These are phyloP conservation scores for Lepidothrix coronata DNA, from an alignment of 2,113 vertebrate species.

Conservation along the genomic window DNA sequence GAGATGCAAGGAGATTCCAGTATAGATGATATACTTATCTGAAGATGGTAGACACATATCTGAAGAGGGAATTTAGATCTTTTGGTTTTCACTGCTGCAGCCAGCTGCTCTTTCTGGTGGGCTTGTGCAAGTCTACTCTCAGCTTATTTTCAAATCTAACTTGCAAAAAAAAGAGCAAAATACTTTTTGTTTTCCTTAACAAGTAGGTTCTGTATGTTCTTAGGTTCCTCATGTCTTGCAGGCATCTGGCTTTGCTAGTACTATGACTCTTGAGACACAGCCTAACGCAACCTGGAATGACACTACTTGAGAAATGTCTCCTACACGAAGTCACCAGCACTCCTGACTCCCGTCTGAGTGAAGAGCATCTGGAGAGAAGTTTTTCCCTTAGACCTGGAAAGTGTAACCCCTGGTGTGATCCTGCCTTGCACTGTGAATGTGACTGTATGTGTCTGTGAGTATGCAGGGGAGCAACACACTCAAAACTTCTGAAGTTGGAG, in stretches of 20 bases:
- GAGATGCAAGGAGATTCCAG: not conserved
- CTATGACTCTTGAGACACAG: not conserved
- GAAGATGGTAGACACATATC: not conserved
- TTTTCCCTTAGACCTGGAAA: not conserved
- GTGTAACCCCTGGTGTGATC: not conserved
- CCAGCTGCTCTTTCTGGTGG: not conserved
- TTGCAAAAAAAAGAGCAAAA: not conserved
- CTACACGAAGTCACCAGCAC: not conserved
- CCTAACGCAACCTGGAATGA: not conserved
- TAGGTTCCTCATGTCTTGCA: not conserved
- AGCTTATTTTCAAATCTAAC: not conserved
- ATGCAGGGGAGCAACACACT: not conserved
- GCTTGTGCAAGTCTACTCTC: not conserved
- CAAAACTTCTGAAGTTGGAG: not conserved
- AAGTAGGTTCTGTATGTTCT: not conserved
- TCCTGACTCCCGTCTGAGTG: not conserved
- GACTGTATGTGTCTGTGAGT: fast-evolving
- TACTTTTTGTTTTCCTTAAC: not conserved
- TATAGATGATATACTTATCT: not conserved
- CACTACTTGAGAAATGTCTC: not conserved
- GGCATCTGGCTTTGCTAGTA: not conserved
- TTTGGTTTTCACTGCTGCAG: not conserved
- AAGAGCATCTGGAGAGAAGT: not conserved
- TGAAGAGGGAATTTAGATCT: not conserved
- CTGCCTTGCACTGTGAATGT: not conserved